phyloP scores from a whole-genome alignment of 2,888 invertebrate genomes.

The Dicyrtoma fusca region DNA sequence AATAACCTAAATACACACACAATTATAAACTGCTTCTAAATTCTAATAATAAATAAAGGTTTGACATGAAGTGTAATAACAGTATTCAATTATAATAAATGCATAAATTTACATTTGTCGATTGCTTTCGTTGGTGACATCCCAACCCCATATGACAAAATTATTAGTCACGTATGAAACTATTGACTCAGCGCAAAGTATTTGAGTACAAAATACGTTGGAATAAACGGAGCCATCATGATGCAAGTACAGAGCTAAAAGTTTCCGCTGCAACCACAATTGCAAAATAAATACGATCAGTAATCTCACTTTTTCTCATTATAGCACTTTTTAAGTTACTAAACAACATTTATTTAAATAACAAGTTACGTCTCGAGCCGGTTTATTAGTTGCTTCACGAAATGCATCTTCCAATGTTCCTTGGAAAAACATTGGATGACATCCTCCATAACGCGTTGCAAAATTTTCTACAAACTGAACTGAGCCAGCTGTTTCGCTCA shows the following conservation, averaged over 20 bases:
- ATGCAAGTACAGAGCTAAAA: conserved; percentile 93
- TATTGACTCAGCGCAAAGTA: conserved; percentile 88
- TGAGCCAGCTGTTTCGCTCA: conserved; percentile 82
- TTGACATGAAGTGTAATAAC: background rate
- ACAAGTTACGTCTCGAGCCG: conserved; percentile 79
- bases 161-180: conserved; percentile 85
- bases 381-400: conserved; percentile 83
- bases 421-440: conserved; percentile 86
- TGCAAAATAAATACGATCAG: conserved; percentile 19
- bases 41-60: background rate
- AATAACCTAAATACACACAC: conserved; percentile 78
- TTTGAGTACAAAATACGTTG: conserved; percentile 95
- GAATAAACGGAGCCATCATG: conserved; percentile 93
- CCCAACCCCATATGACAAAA: conserved; percentile 97
- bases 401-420: conserved; percentile 89
- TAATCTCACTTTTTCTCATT: too few relatives aligned
- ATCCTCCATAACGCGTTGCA: conserved; percentile 80
- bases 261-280: conserved; percentile 73
- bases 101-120: conserved; percentile 69
- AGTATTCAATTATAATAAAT: background rate
- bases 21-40: too few relatives aligned
- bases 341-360: too few relatives aligned
- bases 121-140: conserved; percentile 86
- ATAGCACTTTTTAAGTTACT: too few relatives aligned
- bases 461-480: conserved; percentile 86